These are phyloP conservation scores for Syngnathus rostellatus DNA, from an alignment of 2,797 vertebrate genomes.

Conservation along the genomic window DNA sequence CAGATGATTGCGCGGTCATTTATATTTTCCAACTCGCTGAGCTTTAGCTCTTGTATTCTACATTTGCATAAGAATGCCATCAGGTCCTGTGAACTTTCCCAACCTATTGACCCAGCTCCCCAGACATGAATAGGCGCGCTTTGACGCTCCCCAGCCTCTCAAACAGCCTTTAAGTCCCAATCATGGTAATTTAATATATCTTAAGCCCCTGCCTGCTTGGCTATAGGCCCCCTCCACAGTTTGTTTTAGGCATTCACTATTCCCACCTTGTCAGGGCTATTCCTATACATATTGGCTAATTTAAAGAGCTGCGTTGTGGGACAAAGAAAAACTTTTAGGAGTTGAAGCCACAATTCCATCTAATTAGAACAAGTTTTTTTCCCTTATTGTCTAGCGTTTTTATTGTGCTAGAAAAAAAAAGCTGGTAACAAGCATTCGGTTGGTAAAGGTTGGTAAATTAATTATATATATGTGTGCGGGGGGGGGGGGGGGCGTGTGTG, in stretches of 20 bases:
- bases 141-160: slow-evolving; percentile 79
- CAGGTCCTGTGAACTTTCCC: slow-evolving; percentile 88
- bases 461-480: too few species aligned
- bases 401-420: not conserved
- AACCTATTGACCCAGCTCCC: slow-evolving; percentile 91
- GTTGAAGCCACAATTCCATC: slow-evolving; percentile 71
- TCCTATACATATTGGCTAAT: slow-evolving; percentile 70
- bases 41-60: slow-evolving; percentile 78
- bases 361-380: slow-evolving; percentile 70
- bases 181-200: slow-evolving; percentile 99
- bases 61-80: slow-evolving; percentile 96
- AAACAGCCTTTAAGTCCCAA: slow-evolving; percentile 90
- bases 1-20: slow-evolving; percentile 89
- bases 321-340: slow-evolving; percentile 75
- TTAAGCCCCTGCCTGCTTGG: slow-evolving; percentile 84
- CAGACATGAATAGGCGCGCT: slow-evolving; percentile 84
- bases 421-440: not conserved
- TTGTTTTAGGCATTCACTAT: slow-evolving; percentile 89
- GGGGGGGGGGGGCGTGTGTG: too few species aligned
- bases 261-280: slow-evolving; percentile 79
- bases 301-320: slow-evolving; percentile 75
- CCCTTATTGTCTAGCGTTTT: slow-evolving; percentile 52
- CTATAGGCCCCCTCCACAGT: slow-evolving; percentile 79
- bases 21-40: slow-evolving; percentile 92
- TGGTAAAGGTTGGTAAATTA: too few species aligned